A percentile compares a stretch with the other conserved stretches of the same genome.
phyloP scores from a whole-genome alignment of 1,140 invertebrate species.

The Zaprionus gabonicus region DNA sequence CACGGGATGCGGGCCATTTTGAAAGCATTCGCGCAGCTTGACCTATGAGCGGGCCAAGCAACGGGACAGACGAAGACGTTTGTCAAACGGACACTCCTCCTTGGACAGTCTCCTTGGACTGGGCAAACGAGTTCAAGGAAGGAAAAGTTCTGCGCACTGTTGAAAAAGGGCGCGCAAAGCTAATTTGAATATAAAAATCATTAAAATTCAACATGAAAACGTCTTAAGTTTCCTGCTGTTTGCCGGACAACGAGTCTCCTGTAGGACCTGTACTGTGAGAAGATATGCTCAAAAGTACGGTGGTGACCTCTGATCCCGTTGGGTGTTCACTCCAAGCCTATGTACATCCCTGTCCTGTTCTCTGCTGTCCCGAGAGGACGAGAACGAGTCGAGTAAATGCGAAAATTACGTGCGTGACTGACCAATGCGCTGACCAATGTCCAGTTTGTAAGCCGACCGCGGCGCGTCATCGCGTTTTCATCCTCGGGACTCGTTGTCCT shows the following conservation, averaged over 20 bases:
- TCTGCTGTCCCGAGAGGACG: conserved; percentile 19
- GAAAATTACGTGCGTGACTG: conserved; percentile 76
- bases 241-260: conserved; percentile 7
- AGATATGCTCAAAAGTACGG: conserved; percentile 79
- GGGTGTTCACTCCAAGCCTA: conserved; percentile 53
- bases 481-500: conserved; percentile 68
- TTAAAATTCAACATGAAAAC: conserved; percentile 80
- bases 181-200: conserved; percentile 83
- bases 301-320: conserved; percentile 80
- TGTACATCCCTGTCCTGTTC: conserved; percentile 27
- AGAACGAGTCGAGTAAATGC: conserved; percentile 36
- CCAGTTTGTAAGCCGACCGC: conserved; percentile 67
- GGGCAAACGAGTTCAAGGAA: conserved; percentile 49
- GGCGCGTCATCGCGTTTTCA: conserved; percentile 45
- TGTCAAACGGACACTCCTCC: conserved; percentile 58
- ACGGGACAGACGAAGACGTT: conserved; percentile 6
- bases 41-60: conserved; percentile 36
- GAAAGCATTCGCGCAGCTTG: conserved; percentile 59
- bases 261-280: conserved; percentile 65
- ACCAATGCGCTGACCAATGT: conserved; percentile 80
- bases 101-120: conserved; percentile 31
- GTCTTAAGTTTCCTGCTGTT: conserved; percentile 77
- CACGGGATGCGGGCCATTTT: conserved; percentile 65
- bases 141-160: conserved; percentile 29
- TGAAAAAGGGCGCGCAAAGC: conserved; percentile 48